A percentile compares a stretch with the other conserved stretches of the same genome.
Conservation (phyloP, 2,797 vertebrate genomes). For the Momotus momota region DNA sequence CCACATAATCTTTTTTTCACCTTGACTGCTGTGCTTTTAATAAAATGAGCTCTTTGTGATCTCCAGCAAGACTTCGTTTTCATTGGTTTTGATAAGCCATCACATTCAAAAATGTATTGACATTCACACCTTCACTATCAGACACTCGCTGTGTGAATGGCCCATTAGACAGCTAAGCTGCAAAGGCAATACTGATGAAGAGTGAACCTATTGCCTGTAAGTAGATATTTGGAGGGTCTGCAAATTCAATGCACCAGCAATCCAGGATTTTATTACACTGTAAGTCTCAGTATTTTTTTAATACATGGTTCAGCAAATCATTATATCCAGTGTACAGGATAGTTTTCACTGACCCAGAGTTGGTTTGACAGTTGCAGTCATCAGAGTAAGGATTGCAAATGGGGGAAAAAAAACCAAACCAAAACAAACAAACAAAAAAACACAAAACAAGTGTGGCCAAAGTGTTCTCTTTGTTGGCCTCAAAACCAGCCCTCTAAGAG, state of each 20-base stretch:
- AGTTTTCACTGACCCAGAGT: not conserved
- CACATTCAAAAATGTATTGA: not conserved
- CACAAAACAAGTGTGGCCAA: not conserved
- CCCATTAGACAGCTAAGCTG: not conserved
- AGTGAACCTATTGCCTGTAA: not conserved
- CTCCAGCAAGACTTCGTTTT: not conserved
- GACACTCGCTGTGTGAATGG: not conserved
- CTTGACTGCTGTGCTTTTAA: not conserved
- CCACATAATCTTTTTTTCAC: not conserved
- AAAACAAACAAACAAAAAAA: not conserved
- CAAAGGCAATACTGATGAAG: not conserved
- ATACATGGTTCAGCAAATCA: not conserved
- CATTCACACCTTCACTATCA: not conserved
- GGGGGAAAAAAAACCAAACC: not conserved
- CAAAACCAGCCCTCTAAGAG: not conserved
- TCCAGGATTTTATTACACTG: not conserved
- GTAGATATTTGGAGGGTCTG: not conserved
- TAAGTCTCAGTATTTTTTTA: not conserved
- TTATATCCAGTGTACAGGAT: not conserved
- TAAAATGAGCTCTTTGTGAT: not conserved
- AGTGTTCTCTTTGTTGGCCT: not conserved
- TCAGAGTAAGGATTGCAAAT: not conserved
- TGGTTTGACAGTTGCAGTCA: not conserved
- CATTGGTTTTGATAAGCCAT: not conserved
- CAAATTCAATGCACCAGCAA: not conserved